A percentile compares a stretch with the other conserved stretches of the same genome.
phyloP scores from a whole-genome alignment of 2,797 vertebrate genomes.

The Prunella strophiata region DNA sequence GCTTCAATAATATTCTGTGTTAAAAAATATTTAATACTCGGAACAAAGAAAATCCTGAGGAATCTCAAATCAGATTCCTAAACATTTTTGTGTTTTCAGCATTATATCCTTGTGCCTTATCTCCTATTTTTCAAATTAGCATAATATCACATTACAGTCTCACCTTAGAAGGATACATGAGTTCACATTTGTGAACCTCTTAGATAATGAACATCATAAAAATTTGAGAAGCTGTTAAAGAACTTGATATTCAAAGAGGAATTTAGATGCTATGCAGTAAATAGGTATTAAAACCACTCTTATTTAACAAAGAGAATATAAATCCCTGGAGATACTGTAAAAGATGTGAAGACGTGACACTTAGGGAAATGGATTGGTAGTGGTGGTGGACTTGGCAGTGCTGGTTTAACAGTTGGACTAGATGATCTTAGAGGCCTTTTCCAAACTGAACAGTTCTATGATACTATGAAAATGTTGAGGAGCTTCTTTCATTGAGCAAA shows the following conservation, averaged over 20 bases:
- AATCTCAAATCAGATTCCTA: not conserved
- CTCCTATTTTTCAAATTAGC: not conserved
- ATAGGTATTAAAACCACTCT: not conserved
- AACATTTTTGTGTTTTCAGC: not conserved
- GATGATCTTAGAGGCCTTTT: not conserved
- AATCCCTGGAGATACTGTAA: not conserved
- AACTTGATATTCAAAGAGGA: not conserved
- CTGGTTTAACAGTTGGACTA: not conserved
- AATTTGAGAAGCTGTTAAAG: not conserved
- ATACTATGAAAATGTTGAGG: not conserved
- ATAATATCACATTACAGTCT: not conserved
- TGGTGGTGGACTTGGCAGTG: not conserved
- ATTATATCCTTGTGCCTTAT: not conserved
- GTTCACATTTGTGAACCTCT: not conserved
- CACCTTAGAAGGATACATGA: not conserved
- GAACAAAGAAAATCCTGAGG: not conserved
- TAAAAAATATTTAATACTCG: not conserved
- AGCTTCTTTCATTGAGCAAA: not conserved
- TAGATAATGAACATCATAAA: not conserved
- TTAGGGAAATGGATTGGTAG: not conserved
- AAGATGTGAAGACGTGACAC: not conserved
- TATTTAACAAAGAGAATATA: not conserved
- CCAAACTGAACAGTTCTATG: not conserved
- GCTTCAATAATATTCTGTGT: not conserved
- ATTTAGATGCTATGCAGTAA: not conserved